Base-by-base conservation (phyloP, 2,797 vertebrate genomes). In the Pogoniulus pusillus region DNA sequence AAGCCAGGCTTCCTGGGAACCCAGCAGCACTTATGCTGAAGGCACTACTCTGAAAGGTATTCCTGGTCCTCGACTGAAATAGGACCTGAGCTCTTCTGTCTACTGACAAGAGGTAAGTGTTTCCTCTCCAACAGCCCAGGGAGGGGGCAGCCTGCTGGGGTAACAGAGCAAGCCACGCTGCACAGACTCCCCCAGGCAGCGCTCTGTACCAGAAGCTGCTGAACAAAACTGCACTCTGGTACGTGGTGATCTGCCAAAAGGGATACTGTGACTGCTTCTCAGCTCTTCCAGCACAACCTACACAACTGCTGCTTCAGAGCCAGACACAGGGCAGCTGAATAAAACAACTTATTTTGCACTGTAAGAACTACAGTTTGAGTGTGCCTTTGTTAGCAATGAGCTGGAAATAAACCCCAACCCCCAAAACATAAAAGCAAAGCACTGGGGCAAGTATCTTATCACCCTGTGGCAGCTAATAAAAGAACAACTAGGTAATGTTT, bases 391-490 rank as follows among this genome's bases (percentile, higher is more conserved):
- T 71, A 57, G 47, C 3, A 10, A 30, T 11, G 9, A 77, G 24
- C n/a, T 76, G 1, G 73, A 51, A 65, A 76, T 70, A 43, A 4
- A 35, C 54, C 13, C 30, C 39, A 24, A 54, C 27, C 15, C 51
- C 15, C 62, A n/a, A 34, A 45, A 80, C 57, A 49, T 60, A 60
- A 71, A 82, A 76, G 51, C 68, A 84, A 92, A 87, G 41, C 83
- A 74, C 17, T 26, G 18, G 39, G 54, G 63, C 54, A 71, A 22
- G 5, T 49, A 29, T 59, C 72, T 74, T 83, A 79, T 63, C 54
- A 24, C 30, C 43, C 7, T 45, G 23, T 41, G 30, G 65, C 45
- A 86, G 37, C 6, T 34, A 90, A 18, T 51, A 29, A 74, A 74
- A 69, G 63, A 83, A 83, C 79, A 77, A 57, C 13, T 13, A 58